Conservation (phyloP, 2,888 invertebrate genomes). For the Hydraecia micacea region DNA sequence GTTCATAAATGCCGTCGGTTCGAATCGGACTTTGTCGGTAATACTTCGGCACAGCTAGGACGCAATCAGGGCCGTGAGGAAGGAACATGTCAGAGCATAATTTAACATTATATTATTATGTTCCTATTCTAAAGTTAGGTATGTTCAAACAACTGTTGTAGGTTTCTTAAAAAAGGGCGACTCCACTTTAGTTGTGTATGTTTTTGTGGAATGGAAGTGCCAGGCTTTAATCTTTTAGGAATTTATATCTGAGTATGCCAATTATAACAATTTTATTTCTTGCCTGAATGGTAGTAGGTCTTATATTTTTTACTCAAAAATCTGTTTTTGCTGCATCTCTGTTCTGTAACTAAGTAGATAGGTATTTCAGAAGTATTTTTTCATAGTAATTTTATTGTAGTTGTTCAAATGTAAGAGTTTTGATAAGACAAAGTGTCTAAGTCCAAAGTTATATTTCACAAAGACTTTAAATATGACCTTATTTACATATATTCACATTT, state of each 20-base stretch:
- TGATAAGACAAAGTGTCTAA: not conserved
- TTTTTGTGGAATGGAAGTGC: not conserved
- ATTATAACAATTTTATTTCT: not conserved
- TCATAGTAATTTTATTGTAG: too few relatives aligned
- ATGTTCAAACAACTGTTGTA: constrained; percentile 41
- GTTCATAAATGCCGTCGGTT: constrained; percentile 51
- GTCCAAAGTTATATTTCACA: not conserved
- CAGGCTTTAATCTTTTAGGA: not conserved
- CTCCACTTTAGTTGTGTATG: not conserved
- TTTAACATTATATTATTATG: constrained; percentile 51
- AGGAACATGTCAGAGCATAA: constrained; percentile 63
- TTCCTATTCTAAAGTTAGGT: constrained; percentile 53
- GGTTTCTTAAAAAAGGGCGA: not conserved
- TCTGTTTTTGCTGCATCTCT: not conserved
- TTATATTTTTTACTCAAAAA: not conserved
- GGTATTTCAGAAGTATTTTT: too few relatives aligned
- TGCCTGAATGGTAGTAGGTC: too few relatives aligned
- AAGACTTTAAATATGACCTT: not conserved
- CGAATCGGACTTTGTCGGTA: constrained; percentile 61
- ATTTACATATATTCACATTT: not conserved
- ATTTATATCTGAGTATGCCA: not conserved
- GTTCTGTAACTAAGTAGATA: not conserved
- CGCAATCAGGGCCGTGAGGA: constrained; percentile 58
- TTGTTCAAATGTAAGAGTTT: not conserved
- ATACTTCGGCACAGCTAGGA: constrained; percentile 49